Conservation (phyloP, 2,113 vertebrate genomes). For the Ictalurus punctatus region DNA sequence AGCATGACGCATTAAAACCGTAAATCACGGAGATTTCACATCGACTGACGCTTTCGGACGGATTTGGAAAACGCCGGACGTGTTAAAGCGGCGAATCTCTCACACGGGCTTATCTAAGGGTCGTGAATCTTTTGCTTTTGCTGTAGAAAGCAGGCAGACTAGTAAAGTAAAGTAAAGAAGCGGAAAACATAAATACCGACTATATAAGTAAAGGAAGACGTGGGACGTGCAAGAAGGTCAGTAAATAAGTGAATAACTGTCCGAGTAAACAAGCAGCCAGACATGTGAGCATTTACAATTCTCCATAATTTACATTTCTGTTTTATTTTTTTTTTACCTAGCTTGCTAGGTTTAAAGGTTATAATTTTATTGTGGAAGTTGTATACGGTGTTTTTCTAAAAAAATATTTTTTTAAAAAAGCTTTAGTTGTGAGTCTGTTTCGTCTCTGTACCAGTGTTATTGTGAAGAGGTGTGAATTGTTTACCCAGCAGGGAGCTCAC, state of each 20-base stretch:
- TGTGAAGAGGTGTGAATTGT: too few species aligned
- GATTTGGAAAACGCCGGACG: not conserved
- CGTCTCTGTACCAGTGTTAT: too few species aligned
- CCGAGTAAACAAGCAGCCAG: not conserved
- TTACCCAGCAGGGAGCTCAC: too few species aligned
- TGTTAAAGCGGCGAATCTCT: not conserved
- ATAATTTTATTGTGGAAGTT: too few species aligned
- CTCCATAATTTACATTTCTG: too few species aligned
- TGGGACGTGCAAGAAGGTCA: not conserved
- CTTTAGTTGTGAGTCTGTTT: too few species aligned
- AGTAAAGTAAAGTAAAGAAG: not conserved
- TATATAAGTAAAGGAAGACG: not conserved
- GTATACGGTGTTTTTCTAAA: too few species aligned
- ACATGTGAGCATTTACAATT: not conserved
- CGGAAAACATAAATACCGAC: not conserved
- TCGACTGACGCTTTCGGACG: not conserved
- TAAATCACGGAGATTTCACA: conserved; percentile 5
- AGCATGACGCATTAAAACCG: not conserved
- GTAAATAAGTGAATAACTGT: not conserved
- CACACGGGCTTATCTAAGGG: not conserved
- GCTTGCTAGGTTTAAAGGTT: too few species aligned
- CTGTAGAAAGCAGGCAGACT: not conserved
- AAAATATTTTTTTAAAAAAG: too few species aligned
- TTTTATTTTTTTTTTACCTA: too few species aligned
- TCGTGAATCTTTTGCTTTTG: not conserved